These are phyloP conservation scores for Esox masquinongy DNA, from an alignment of 2,797 vertebrate species.

Conservation along the genomic window DNA sequence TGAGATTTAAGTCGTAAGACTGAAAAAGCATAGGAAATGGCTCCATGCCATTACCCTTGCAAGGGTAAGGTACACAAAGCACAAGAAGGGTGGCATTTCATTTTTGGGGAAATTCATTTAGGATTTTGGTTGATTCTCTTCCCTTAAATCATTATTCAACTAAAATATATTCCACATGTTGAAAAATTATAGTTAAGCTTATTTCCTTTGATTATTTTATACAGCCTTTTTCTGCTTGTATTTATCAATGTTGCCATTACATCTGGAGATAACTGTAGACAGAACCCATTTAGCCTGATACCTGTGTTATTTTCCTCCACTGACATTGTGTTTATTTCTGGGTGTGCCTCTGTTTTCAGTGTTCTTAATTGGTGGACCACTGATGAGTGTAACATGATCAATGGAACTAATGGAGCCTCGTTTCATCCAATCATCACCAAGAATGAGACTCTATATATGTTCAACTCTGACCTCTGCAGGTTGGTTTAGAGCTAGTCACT, in stretches of 20 bases:
- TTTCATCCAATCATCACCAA: slow-evolving; percentile 88
- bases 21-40: too few species aligned
- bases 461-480: slow-evolving; percentile 96
- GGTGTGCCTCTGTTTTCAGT: slow-evolving; percentile 58
- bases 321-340: neutral
- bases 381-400: slow-evolving; percentile 91
- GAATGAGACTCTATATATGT: slow-evolving; percentile 86
- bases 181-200: too few species aligned
- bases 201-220: too few species aligned
- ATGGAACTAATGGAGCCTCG: slow-evolving; percentile 91
- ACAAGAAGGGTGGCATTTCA: too few species aligned
- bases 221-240: neutral
- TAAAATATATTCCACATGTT: too few species aligned
- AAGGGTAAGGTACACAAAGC: too few species aligned
- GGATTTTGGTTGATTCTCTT: too few species aligned
- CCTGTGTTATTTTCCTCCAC: neutral
- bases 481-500: slow-evolving; percentile 51
- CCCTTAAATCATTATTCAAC: too few species aligned
- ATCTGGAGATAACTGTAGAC: neutral
- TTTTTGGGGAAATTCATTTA: too few species aligned
- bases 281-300: neutral
- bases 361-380: slow-evolving; percentile 88
- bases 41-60: too few species aligned
- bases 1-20: too few species aligned
- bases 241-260: neutral